Percentiles rank a stretch among this genome's conserved stretches.
Conservation (phyloP, 2,113 vertebrate genomes). For the Vombatus ursinus region DNA sequence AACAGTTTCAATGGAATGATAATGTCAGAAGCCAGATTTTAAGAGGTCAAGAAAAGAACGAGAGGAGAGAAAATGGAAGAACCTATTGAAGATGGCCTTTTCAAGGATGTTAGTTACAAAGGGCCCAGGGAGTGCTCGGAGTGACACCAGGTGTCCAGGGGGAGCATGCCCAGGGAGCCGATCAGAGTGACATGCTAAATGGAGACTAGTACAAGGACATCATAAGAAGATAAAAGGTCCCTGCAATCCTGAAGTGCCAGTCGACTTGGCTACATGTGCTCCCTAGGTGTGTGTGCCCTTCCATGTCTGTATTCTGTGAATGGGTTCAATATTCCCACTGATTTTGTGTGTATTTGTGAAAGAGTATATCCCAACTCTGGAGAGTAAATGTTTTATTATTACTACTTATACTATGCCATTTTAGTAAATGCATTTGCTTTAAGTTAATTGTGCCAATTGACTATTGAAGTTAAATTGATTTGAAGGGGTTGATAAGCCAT, state of each 20-base stretch:
- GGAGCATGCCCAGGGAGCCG: too few relatives aligned
- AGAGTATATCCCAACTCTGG: too few relatives aligned
- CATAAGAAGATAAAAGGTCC: not conserved
- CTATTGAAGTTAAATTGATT: not conserved
- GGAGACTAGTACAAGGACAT: not conserved
- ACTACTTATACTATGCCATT: not conserved
- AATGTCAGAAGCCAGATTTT: too few relatives aligned
- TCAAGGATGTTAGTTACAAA: too few relatives aligned
- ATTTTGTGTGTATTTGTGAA: not conserved
- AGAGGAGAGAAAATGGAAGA: too few relatives aligned
- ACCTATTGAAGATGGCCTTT: too few relatives aligned
- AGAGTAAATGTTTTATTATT: too few relatives aligned
- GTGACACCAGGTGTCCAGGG: too few relatives aligned
- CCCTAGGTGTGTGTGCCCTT: not conserved
- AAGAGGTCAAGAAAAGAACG: too few relatives aligned
- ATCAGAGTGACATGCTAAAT: too few relatives aligned
- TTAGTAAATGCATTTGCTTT: not conserved
- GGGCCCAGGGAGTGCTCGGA: too few relatives aligned
- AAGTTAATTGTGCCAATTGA: not conserved
- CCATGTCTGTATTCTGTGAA: not conserved
- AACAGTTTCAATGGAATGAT: too few relatives aligned
- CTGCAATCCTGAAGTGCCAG: not conserved
- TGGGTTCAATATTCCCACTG: not conserved
- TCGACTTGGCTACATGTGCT: not conserved
- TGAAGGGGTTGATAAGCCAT: not conserved